Percentiles rank a stretch among this genome's conserved stretches.
Evolutionary conservation across 1,140 invertebrate species (phyloP).

Genomic region (Drosophila eugracilis): DNA sequence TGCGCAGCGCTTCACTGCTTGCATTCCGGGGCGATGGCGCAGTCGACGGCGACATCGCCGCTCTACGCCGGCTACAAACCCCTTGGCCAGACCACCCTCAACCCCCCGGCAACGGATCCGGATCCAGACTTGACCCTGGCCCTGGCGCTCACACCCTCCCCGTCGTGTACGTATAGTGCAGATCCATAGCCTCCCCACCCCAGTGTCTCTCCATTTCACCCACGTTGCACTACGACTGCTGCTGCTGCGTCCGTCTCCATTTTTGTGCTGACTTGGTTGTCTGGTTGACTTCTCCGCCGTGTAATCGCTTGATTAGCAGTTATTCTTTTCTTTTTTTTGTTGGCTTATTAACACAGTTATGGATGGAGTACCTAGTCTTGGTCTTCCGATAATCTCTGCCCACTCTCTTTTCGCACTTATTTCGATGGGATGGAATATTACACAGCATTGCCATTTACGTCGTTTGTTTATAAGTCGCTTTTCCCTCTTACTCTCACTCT

Average conservation of each 20-base stretch:
- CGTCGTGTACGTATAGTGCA: constrained; percentile 25
- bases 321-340: too few relatives aligned
- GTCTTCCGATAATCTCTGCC: constrained; percentile 8
- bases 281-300: background rate
- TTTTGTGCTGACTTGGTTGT: constrained; percentile 26
- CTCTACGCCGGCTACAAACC: constrained; percentile 14
- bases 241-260: background rate
- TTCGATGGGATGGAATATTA: background rate
- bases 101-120: background rate
- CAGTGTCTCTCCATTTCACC: constrained; percentile 11
- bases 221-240: constrained; percentile 12
- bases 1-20: constrained; percentile 11
- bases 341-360: constrained; percentile 26
- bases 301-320: constrained; percentile 26
- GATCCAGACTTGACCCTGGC: background rate
- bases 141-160: too few relatives aligned
- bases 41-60: constrained; percentile 33
- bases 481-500: background rate
- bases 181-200: too few relatives aligned
- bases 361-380: background rate
- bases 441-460: constrained; percentile 22
- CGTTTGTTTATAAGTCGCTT: constrained; percentile 24
- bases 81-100: background rate
- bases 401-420: constrained; percentile 4
- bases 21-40: constrained; percentile 50